Percentiles rank a stretch among this genome's conserved stretches.
Evolutionary conservation across 2,113 vertebrate species (phyloP).

Genomic region (Hyaena hyaena): DNA sequence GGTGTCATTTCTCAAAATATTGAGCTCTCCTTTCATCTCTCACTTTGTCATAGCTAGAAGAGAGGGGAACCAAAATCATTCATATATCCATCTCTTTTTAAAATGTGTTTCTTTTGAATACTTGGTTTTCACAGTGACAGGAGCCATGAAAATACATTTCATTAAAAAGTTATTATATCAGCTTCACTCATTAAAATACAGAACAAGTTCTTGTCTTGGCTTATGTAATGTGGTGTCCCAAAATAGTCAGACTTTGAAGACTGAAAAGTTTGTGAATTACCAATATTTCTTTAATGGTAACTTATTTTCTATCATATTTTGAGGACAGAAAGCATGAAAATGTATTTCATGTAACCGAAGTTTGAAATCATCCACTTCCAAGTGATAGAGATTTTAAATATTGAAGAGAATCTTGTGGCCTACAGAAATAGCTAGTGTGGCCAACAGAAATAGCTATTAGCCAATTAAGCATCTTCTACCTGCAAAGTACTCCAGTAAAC

Average conservation of each 20-base stretch:
- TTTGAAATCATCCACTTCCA: slow-evolving; percentile 9
- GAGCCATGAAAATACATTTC: not conserved
- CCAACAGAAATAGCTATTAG: not conserved
- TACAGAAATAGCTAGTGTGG: not conserved
- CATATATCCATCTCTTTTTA: slow-evolving; percentile 28
- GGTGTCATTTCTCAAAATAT: slow-evolving; percentile 47
- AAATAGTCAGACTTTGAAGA: not conserved
- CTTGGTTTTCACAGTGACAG: not conserved
- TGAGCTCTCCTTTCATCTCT: not conserved
- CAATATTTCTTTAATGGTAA: not conserved
- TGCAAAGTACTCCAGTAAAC: not conserved
- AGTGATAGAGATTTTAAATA: slow-evolving; percentile 39
- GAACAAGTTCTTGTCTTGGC: not conserved
- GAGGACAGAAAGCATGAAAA: slow-evolving; percentile 25
- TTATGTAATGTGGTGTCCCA: not conserved
- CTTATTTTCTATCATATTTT: slow-evolving; percentile 46
- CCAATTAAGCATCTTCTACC: not conserved
- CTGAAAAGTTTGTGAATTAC: slow-evolving; percentile 4
- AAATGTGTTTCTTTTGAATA: slow-evolving; percentile 50
- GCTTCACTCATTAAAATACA: slow-evolving; percentile 47
- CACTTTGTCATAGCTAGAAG: slow-evolving; percentile 7
- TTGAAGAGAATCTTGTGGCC: not conserved
- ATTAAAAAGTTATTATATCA: slow-evolving; percentile 14
- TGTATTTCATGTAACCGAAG: not conserved
- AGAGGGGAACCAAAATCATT: slow-evolving; percentile 6